These are phyloP conservation scores for Syrphus vitripennis DNA, from an alignment of 2,888 invertebrate species.

Conservation along the genomic window DNA sequence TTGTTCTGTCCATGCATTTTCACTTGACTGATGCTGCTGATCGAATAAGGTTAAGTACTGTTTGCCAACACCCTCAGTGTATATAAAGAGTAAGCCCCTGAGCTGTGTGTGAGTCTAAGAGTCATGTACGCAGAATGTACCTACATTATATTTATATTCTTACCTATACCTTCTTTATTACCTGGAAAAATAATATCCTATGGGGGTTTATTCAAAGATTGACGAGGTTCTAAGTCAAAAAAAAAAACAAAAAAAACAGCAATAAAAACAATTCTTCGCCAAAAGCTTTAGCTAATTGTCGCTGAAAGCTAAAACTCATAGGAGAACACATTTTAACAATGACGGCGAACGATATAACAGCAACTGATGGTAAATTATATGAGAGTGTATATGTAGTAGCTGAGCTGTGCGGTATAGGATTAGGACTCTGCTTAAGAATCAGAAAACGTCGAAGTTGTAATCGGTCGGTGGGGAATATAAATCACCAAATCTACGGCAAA, in stretches of 20 bases:
- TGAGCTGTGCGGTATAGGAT: no score
- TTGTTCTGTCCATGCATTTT: slow-evolving; percentile 57
- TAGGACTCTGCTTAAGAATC: slow-evolving; percentile 59
- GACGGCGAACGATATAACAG: neutral
- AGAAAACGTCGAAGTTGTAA: slow-evolving; percentile 58
- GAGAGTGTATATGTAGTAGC: neutral
- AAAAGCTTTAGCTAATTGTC: slow-evolving; percentile 61
- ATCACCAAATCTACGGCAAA: slow-evolving; percentile 63
- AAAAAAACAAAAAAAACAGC: neutral
- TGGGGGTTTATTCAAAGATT: slow-evolving; percentile 5
- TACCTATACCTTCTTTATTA: slow-evolving; percentile 2
- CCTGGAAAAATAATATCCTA: slow-evolving; percentile 56
- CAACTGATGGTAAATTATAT: neutral
- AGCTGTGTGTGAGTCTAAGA: slow-evolving; percentile 50
- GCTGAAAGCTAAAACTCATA: slow-evolving; percentile 53
- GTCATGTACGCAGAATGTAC: slow-evolving; percentile 39
- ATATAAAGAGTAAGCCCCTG: slow-evolving; percentile 24
- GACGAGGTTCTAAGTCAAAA: slow-evolving; percentile 9
- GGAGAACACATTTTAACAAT: neutral
- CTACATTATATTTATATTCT: no score
- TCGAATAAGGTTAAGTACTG: slow-evolving; percentile 69
- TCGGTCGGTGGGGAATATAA: slow-evolving; percentile 64
- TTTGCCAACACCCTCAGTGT: slow-evolving; percentile 56
- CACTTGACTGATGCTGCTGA: slow-evolving; percentile 31
- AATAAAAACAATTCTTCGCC: slow-evolving; percentile 49